These are phyloP conservation scores for Emydura subglobosa DNA, from an alignment of 2,113 vertebrate genomes.

Conservation along the genomic window DNA sequence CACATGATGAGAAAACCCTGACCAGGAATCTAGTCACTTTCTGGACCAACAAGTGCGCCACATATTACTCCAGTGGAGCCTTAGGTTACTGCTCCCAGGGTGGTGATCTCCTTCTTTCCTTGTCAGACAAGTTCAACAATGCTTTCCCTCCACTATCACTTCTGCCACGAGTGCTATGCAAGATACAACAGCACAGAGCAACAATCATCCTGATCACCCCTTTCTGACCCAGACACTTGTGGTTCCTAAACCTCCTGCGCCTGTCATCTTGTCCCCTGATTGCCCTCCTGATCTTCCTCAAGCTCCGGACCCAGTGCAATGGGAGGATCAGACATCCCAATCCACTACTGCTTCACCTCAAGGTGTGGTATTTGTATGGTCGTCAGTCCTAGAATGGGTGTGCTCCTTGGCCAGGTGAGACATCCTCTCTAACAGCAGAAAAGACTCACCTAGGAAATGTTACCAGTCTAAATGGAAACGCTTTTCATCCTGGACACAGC, in stretches of 20 bases:
- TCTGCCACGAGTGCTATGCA: no score
- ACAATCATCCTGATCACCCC: no score
- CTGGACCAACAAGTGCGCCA: neutral
- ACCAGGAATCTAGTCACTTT: neutral
- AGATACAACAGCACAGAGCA: no score
- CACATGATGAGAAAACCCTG: neutral
- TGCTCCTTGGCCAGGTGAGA: neutral
- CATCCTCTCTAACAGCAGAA: neutral
- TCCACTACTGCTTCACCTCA: neutral
- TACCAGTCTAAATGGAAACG: neutral
- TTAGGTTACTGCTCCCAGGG: neutral
- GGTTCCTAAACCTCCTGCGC: no score
- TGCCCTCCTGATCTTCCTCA: neutral
- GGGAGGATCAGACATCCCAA: neutral
- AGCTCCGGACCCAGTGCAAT: neutral
- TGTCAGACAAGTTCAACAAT: neutral
- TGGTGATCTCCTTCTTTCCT: neutral
- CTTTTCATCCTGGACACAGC: neutral
- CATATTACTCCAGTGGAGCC: neutral
- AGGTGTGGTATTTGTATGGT: neutral
- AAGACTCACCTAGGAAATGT: neutral
- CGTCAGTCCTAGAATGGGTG: neutral
- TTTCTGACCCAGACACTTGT: neutral
- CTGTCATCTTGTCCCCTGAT: neutral
- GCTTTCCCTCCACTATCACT: no score